Conservation (phyloP, 2,888 invertebrate species). For the Chymomyza procnemis region DNA sequence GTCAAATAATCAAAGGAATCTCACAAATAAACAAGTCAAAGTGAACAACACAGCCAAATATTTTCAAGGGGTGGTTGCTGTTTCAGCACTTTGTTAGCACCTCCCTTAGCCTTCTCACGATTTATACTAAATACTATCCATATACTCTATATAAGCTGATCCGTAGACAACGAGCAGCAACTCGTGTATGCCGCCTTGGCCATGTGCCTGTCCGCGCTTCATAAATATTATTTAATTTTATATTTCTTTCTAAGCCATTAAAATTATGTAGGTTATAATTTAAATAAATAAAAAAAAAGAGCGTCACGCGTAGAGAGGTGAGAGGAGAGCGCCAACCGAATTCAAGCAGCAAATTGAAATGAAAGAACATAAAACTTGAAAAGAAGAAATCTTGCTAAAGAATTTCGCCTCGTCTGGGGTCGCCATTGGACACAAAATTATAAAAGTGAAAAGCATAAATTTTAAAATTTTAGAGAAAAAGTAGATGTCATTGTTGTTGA, state of each 20-base stretch:
- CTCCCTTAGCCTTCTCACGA: not conserved
- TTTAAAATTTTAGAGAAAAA: not conserved
- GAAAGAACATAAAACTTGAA: conserved; percentile 25
- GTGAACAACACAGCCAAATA: not conserved
- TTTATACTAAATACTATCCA: not conserved
- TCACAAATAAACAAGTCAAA: not conserved
- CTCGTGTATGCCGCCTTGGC: conserved; percentile 20
- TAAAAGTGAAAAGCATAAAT: not conserved
- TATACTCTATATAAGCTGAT: not conserved
- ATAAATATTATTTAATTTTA: conserved; percentile 68
- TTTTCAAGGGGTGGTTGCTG: not conserved
- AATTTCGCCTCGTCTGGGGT: conserved; percentile 70
- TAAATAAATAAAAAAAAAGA: conserved; percentile 51
- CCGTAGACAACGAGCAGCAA: not conserved
- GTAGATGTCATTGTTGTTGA: not conserved
- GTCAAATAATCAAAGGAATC: not conserved
- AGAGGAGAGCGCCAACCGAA: conserved; percentile 12
- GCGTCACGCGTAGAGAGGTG: conserved; percentile 22
- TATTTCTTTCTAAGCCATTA: conserved; percentile 64
- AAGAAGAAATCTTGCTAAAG: conserved; percentile 59
- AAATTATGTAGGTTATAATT: conserved; percentile 70
- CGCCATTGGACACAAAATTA: conserved; percentile 42
- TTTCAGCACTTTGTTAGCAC: not conserved
- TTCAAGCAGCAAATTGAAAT: conserved; percentile 48
- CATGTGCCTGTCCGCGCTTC: conserved; percentile 68